Evolutionary conservation across 2,888 invertebrate species (phyloP), one percentile per base, ranked within the genome.

Genomic region (Venusia cambrica): DNA sequence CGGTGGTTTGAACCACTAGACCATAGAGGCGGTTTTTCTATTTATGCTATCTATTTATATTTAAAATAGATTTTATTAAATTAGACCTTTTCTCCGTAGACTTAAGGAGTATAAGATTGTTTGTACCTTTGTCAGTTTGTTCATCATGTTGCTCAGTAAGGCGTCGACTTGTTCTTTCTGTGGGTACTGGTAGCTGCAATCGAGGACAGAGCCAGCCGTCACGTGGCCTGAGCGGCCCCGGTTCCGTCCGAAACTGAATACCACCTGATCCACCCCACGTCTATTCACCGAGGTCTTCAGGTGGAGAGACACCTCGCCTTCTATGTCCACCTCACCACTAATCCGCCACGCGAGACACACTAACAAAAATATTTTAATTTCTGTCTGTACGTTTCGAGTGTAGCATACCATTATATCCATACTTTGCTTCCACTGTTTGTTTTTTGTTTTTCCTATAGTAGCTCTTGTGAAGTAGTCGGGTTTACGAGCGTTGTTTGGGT

Each of bases 101-200:
- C n/a, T n/a, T n/a, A n/a, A n/a, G n/a, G n/a, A n/a, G n/a, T n/a
- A n/a, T n/a, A n/a, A n/a, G n/a, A n/a, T n/a, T n/a, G n/a, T n/a
- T n/a, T n/a, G n/a, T n/a, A 69, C 73, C 66, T 66, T 64, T 0
- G 71, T 62, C 3, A 73, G 44, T 25, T 63, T 48, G 33, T 73
- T 73, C 69, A 67, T 67, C 70, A 73, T 69, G 10, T 66, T 57
- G 31, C 73, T 68, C 28, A 73, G 50, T 19, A 74, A 39, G 0
- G 58, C 58, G 4, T 65, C 46, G 2, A 62, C 36, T 13, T 73
- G 70, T 5, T 47, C 24, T 13, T 34, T 24, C 24, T 69, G 56
- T 0, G 72, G 72, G 14, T 55, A 57, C 48, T 61, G 62, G 48
- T 68, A 73, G 7, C 45, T 13, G 42, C 73, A 72, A 26, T 63